Evolutionary conservation across 1,140 invertebrate genomes (phyloP).

Genomic region (Marisa cornuarietis): DNA sequence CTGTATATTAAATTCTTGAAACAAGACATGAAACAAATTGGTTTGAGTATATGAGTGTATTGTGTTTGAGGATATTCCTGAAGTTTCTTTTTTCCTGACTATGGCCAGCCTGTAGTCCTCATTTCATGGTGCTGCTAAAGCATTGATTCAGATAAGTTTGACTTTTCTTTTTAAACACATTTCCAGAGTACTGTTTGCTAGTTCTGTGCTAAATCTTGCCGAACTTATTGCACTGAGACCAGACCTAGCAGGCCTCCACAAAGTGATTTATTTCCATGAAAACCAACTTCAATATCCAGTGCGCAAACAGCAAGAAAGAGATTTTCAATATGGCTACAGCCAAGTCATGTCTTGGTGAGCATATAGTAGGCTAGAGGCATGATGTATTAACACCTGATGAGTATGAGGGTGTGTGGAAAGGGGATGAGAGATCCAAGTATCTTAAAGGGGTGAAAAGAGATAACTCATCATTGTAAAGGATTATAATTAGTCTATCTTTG

Average conservation of each 20-base stretch:
- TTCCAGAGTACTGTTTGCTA: slow-evolving; percentile 73
- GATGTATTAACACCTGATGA: background rate
- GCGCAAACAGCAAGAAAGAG: slow-evolving; percentile 74
- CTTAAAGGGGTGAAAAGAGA: too few species aligned
- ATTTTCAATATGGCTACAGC: slow-evolving; percentile 83
- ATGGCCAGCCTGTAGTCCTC: background rate
- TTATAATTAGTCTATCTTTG: too few species aligned
- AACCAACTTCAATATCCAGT: slow-evolving; percentile 82
- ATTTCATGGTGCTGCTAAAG: background rate
- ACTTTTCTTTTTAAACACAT: background rate
- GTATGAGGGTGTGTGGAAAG: too few species aligned
- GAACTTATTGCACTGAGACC: slow-evolving; percentile 76
- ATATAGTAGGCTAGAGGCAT: background rate
- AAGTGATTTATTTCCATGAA: slow-evolving; percentile 83
- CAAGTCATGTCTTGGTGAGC: slow-evolving; percentile 77
- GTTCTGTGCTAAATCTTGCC: slow-evolving; percentile 78
- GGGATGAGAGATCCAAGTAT: too few species aligned
- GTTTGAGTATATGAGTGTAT: too few species aligned
- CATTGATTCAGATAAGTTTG: slow-evolving; percentile 8
- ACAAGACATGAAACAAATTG: too few species aligned
- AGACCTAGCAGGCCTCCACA: slow-evolving; percentile 72
- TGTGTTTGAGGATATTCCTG: background rate
- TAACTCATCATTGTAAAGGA: too few species aligned
- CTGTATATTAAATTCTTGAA: too few species aligned
- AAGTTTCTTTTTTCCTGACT: background rate